Evolutionary conservation across 2,888 invertebrate species (phyloP).

Genomic region (Hirudinaria manillensis): DNA sequence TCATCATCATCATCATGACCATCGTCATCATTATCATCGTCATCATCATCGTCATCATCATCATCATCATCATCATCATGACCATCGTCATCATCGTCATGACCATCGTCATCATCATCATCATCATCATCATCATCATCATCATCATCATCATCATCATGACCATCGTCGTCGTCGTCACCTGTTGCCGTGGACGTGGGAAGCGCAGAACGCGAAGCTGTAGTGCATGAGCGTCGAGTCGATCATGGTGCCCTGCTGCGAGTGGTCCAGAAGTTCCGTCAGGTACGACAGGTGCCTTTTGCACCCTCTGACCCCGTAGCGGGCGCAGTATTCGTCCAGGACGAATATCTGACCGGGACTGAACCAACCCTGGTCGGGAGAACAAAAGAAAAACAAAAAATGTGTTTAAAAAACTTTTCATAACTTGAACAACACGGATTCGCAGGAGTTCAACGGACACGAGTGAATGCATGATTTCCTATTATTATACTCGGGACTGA

Average conservation of each 20-base stretch:
- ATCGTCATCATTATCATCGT: background rate
- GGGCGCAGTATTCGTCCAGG: conserved; percentile 81
- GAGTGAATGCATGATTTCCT: no score
- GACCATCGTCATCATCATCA: conserved; percentile 6
- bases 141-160: conserved; percentile 14
- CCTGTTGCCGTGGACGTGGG: conserved; percentile 98
- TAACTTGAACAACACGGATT: background rate
- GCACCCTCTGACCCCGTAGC: conserved; percentile 93
- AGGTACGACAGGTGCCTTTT: conserved; percentile 93
- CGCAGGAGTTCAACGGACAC: no score
- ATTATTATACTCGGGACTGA: no score
- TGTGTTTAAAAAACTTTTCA: background rate
- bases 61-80: conserved; percentile 12
- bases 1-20: no score
- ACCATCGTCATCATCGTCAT: conserved; percentile 16
- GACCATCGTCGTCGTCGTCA: conserved; percentile 49
- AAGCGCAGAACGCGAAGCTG: conserved; percentile 98
- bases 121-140: conserved; percentile 16
- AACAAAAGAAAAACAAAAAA: background rate
- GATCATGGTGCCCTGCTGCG: conserved; percentile 79
- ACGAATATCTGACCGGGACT: conserved; percentile 98
- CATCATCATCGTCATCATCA: conserved; percentile 15
- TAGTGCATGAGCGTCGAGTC: conserved; percentile 98
- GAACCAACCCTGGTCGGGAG: conserved; percentile 81
- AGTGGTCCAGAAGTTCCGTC: conserved; percentile 81